Evolutionary conservation across 2,888 invertebrate species (phyloP).

Genomic region (Drosophila subsilvestris): DNA sequence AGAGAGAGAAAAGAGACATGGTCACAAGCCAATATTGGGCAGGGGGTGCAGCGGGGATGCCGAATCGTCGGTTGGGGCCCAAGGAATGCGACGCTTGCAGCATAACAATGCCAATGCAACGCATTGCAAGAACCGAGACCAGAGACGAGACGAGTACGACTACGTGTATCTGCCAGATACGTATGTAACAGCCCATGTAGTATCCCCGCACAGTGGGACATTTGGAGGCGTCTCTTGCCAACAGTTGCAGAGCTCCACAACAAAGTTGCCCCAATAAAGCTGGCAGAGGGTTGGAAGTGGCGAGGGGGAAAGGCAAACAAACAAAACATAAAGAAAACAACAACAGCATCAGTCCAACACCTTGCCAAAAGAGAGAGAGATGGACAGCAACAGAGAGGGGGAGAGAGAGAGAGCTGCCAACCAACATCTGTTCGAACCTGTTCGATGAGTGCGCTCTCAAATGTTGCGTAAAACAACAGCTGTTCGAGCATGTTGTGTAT

Average conservation of each 20-base stretch:
- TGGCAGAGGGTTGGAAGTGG: neutral
- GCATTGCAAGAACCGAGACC: neutral
- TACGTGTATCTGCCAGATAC: constrained; percentile 46
- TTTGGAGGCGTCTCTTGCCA: constrained; percentile 1
- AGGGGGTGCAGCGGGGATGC: constrained; percentile 1
- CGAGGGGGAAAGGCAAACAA: constrained; percentile 18
- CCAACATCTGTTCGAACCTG: constrained; percentile 55
- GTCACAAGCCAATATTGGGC: neutral
- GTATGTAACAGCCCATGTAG: constrained; percentile 30
- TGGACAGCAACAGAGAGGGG: neutral
- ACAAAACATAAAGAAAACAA: constrained; percentile 18
- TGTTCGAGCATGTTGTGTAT: constrained; percentile 63
- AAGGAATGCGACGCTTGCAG: constrained; percentile 69
- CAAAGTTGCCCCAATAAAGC: constrained; percentile 41
- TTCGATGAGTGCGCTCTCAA: constrained; percentile 32
- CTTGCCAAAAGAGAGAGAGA: constrained; percentile 18
- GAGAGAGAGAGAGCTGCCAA: neutral
- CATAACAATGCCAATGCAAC: constrained; percentile 69
- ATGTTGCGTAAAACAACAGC: constrained; percentile 43
- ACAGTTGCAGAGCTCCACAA: constrained; percentile 42
- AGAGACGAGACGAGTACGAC: constrained; percentile 26
- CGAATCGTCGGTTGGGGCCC: constrained; percentile 14
- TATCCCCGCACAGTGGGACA: constrained; percentile 44
- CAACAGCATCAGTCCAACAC: constrained; percentile 28
- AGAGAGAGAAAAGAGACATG: neutral